Base-by-base conservation (phyloP, 2,888 invertebrate species). In the Sesia apiformis region DNA sequence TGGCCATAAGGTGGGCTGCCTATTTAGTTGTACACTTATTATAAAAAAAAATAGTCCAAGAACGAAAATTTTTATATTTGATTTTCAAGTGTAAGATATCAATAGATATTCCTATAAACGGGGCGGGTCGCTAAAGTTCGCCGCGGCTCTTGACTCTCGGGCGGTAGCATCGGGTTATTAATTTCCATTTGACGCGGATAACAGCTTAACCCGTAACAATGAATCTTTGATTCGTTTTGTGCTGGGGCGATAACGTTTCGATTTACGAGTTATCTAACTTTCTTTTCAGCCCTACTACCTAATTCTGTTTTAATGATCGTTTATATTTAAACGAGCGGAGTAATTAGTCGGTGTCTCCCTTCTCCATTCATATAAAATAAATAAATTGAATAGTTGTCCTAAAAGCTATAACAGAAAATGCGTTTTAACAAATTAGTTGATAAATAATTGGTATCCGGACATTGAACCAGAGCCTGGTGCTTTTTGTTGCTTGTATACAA, bases 151-250 rank as follows among this genome's bases (percentile, higher is more conserved):
- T 2, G 23, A 23, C 23, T 23, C 23, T 23, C 61, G 66, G 4
- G 61, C 63, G 58, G 61, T 62, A 69, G 64, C 65, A 64, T 58
- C 60, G 60, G 67, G 74, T 75, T 80, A 82, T 81, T 81, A 78
- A 81, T 83, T 81, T 81, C 79, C 76, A 80, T 81, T 81, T 74
- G 72, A 74, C 72, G 70, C 66, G 62, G 67, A 74, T 73, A 74
- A 72, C 73, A 70, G 71, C 64, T 61, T 58, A 46, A 63, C 63
- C 65, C 65, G 64, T 64, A 65, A 65, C 60, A 63, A 66, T 63
- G 62, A 67, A 66, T 65, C 65, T 65, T 62, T 65, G 61, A 67
- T 66, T 69, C 57, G 58, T 60, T 62, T 64, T 61, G 55, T 60
- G 60, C 54, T 53, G 7, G 46, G 8, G 4, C 4, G 46, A 46